These are phyloP conservation scores for Cossypha heuglini DNA, from an alignment of 2,797 vertebrate species.

Conservation along the genomic window DNA sequence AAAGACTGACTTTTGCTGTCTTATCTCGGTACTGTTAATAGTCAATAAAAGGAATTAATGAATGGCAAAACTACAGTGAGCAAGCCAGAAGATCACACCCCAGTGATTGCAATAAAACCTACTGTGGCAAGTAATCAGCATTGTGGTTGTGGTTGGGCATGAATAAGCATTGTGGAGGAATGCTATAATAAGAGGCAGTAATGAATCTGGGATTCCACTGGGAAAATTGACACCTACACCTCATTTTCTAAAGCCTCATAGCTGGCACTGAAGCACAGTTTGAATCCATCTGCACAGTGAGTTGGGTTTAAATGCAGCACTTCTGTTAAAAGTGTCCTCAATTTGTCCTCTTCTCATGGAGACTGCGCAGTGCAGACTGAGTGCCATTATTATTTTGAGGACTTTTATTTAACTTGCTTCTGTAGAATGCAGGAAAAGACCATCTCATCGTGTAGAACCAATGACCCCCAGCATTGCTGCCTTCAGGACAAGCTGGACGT, in stretches of 20 bases:
- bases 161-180: background rate
- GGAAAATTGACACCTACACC: background rate
- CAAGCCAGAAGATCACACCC: background rate
- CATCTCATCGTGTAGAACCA: background rate
- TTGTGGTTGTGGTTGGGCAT: background rate
- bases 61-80: background rate
- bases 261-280: background rate
- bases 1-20: background rate
- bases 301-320: background rate
- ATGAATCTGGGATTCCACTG: background rate
- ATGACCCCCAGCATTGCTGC: background rate
- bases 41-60: background rate
- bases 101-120: background rate
- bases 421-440: background rate
- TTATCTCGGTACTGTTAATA: background rate
- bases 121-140: background rate
- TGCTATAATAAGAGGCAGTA: background rate
- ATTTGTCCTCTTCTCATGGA: background rate
- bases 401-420: background rate
- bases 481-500: background rate
- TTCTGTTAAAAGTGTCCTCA: background rate
- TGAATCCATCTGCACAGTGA: background rate
- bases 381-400: background rate
- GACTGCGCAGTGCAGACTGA: rapidly evolving
- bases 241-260: background rate